Conservation (phyloP, 1,140 invertebrate species). For the Bombus ignitus region DNA sequence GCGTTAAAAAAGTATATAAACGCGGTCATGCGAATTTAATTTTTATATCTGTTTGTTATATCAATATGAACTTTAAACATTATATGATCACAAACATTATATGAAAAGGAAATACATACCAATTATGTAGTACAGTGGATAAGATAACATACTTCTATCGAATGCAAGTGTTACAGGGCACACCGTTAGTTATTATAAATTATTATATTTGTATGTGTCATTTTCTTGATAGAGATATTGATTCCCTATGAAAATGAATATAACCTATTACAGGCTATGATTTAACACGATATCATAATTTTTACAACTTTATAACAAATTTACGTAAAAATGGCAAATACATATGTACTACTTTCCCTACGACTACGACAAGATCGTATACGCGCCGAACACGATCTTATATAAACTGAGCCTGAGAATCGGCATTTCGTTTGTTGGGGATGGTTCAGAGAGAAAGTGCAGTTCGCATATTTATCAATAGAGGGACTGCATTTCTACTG, state of each 20-base stretch:
- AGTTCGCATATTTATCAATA: conserved; percentile 32
- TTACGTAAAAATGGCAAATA: neutral
- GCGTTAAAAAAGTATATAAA: neutral
- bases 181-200: neutral
- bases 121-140: neutral
- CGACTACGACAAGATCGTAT: neutral
- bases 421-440: conserved; percentile 19
- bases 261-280: neutral
- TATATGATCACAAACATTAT: neutral
- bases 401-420: conserved; percentile 36
- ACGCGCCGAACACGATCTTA: conserved; percentile 28
- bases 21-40: neutral
- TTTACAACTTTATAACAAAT: neutral
- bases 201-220: conserved; percentile 2
- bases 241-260: neutral
- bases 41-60: neutral
- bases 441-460: conserved; percentile 1
- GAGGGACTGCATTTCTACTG: conserved; percentile 31
- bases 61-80: too few species aligned
- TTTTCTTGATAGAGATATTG: conserved; percentile 5
- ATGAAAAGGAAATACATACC: too few species aligned
- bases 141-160: neutral
- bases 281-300: neutral
- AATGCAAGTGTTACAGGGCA: neutral
- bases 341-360: neutral